Evolutionary conservation across 2,797 vertebrate genomes (phyloP).

Genomic region (Eidolon dupreanum): DNA sequence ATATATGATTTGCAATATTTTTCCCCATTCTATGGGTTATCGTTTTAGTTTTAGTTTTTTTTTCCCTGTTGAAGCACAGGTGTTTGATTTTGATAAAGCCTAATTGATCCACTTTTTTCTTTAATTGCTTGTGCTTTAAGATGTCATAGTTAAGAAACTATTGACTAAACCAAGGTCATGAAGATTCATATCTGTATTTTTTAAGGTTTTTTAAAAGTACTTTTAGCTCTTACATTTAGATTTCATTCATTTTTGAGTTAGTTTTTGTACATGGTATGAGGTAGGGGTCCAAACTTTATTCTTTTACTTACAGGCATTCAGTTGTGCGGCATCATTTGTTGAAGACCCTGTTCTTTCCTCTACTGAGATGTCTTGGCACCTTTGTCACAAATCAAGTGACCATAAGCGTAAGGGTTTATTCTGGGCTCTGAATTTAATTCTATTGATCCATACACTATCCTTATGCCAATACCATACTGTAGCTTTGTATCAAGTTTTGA

Average conservation of each 20-base stretch:
- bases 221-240: not conserved
- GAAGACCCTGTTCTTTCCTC: not conserved
- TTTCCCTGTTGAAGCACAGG: not conserved
- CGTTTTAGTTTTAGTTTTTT: too few species aligned
- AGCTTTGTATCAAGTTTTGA: not conserved
- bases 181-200: not conserved
- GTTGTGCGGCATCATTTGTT: not conserved
- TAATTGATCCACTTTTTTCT: not conserved
- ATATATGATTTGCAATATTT: not conserved
- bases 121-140: not conserved
- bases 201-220: not conserved
- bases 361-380: not conserved
- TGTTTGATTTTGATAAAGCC: not conserved
- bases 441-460: not conserved
- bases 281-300: not conserved
- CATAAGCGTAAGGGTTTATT: not conserved
- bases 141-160: not conserved
- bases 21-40: not conserved
- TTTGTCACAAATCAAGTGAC: not conserved
- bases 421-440: not conserved
- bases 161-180: not conserved
- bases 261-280: not conserved
- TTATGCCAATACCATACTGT: not conserved
- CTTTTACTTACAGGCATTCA: not conserved
- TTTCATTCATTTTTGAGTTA: not conserved